Evolutionary conservation across 2,888 invertebrate genomes (phyloP).

Genomic region (Agonum fuliginosum): DNA sequence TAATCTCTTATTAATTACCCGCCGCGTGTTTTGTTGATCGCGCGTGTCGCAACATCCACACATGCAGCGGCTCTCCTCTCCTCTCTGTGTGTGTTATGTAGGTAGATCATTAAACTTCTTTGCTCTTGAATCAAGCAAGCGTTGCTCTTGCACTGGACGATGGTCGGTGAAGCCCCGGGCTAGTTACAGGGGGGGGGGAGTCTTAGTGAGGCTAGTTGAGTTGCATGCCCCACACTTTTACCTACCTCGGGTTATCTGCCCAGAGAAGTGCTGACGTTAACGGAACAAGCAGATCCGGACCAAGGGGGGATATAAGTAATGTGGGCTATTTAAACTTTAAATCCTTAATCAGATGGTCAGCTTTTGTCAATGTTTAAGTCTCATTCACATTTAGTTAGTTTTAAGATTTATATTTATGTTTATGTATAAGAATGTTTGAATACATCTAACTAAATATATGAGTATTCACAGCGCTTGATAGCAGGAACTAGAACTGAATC

Average conservation of each 20-base stretch:
- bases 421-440: no score
- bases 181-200: not conserved
- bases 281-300: slow-evolving; percentile 10
- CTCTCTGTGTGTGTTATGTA: slow-evolving; percentile 26
- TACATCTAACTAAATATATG: no score
- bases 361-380: no score
- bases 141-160: slow-evolving; percentile 20
- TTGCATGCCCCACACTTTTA: slow-evolving; percentile 52
- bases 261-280: slow-evolving; percentile 11
- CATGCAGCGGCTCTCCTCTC: slow-evolving; percentile 2
- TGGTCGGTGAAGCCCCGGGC: slow-evolving; percentile 4
- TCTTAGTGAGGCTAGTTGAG: slow-evolving; percentile 28
- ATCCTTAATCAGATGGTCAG: no score
- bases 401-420: no score
- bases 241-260: slow-evolving; percentile 39
- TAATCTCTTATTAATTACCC: slow-evolving; percentile 13
- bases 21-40: slow-evolving; percentile 7
- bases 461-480: no score
- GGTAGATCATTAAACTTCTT: slow-evolving; percentile 56
- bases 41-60: slow-evolving; percentile 14
- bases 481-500: no score
- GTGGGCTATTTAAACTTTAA: no score
- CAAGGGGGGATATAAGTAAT: slow-evolving; percentile 2
- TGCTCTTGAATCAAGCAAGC: slow-evolving; percentile 52
- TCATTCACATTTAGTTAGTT: no score